Base-by-base conservation (phyloP, 2,113 vertebrate genomes). In the Gobius niger region DNA sequence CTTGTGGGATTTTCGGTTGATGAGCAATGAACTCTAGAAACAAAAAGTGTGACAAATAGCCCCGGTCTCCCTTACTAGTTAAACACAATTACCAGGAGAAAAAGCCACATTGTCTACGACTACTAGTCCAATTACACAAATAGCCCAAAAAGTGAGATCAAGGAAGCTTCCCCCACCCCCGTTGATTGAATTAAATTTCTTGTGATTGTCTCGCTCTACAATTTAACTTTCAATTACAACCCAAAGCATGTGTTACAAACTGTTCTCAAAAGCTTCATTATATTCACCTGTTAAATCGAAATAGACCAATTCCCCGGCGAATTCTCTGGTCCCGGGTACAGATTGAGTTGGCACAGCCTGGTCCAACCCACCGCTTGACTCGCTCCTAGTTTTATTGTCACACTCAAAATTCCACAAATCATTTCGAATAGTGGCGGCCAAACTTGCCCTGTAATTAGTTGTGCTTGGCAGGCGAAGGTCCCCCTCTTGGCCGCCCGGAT, bases 391-490 rank as follows among this genome's bases (percentile, higher is more conserved):
- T 77, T 82, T 78, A 81, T 81, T 74, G 64, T 70, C 70, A 46
- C 73, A 53, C 74, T 81, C 78, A 78, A 54, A 34, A 82, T 84
- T 83, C 75, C 78, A 82, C 85, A 83, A 86, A 89, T 87, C 82
- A 80, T 80, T 80, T 81, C 60, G 15, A 80, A 54, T 83, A 56
- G 73, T 57, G 66, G 68, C 80, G 68, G 81, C 79, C 44, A 67
- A 86, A 82, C 74, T 72, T 75, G 44, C 60, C 73, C 73, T 70
- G 73, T 90, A 90, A 90, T 91, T 90, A 89, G 80, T 83, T 72
- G 59, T 75, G 81, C 72, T 88, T 91, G 88, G 88, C 87, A 87
- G 61, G 53, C 41, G 63, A 65, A 40, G 8, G 70, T 61, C 69
- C 54, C 12, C 11, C 24, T 70, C 76, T 84, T 90, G 88, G 86